Conservation (phyloP, 2,113 vertebrate genomes). For the Silurus meridionalis region DNA sequence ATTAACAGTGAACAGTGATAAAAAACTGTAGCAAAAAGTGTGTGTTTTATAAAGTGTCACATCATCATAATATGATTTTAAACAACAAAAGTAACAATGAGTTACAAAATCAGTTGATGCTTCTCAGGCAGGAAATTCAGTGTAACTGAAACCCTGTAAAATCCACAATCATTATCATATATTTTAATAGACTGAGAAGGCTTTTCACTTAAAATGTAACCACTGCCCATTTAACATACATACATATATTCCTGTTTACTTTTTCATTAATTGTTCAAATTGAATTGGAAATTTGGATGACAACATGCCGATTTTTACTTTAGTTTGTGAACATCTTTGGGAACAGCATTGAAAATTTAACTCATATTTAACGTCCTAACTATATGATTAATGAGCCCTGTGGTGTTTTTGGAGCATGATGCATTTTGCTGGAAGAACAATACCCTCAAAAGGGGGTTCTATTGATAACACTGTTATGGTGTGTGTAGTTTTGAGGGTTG, state of each 20-base stretch:
- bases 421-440: slow-evolving; percentile 55
- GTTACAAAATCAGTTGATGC: not conserved
- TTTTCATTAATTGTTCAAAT: not conserved
- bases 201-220: not conserved
- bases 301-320: not conserved
- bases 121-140: not conserved
- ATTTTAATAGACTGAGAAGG: not conserved
- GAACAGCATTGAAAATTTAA: slow-evolving; percentile 27
- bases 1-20: not conserved
- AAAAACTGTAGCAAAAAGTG: too few species aligned
- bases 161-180: not conserved
- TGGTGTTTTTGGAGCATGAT: slow-evolving; percentile 67
- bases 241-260: not conserved
- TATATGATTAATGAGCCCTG: slow-evolving; percentile 58
- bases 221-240: not conserved
- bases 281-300: not conserved
- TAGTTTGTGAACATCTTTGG: slow-evolving; percentile 27
- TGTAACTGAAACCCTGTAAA: not conserved
- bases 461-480: slow-evolving; percentile 44
- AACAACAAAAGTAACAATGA: not conserved
- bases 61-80: not conserved
- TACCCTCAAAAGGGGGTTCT: slow-evolving; percentile 57
- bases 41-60: not conserved
- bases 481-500: slow-evolving; percentile 32
- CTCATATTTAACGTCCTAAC: slow-evolving; percentile 30